A percentile compares a stretch with the other conserved stretches of the same genome.
These are phyloP conservation scores for Tribolium madens DNA, from an alignment of 1,140 invertebrate genomes.

Conservation along the genomic window DNA sequence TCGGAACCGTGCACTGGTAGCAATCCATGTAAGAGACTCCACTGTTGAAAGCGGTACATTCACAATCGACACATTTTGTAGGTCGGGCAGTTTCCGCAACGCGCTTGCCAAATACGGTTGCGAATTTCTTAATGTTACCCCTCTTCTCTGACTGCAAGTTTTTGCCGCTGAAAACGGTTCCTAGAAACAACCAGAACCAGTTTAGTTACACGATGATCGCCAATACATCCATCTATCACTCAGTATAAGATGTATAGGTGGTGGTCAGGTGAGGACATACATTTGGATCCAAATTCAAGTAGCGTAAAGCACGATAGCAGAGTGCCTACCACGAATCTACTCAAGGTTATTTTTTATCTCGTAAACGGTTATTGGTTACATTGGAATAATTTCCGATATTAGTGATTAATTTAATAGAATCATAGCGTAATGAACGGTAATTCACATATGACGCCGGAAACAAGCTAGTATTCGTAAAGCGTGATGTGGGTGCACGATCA, in stretches of 20 bases:
- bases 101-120: slow-evolving; percentile 77
- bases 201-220: slow-evolving; percentile 11
- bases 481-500: slow-evolving; percentile 42
- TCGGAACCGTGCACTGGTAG: slow-evolving; percentile 71
- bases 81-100: slow-evolving; percentile 75
- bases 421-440: slow-evolving; percentile 43
- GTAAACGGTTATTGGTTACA: slow-evolving; percentile 20
- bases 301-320: background rate
- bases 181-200: slow-evolving; percentile 48
- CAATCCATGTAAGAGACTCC: slow-evolving; percentile 76
- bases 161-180: slow-evolving; percentile 72
- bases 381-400: slow-evolving; percentile 36
- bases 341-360: slow-evolving; percentile 4
- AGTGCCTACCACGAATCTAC: background rate
- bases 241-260: slow-evolving; percentile 40
- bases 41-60: slow-evolving; percentile 76
- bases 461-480: slow-evolving; percentile 43
- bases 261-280: slow-evolving; percentile 45
- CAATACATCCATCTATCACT: slow-evolving; percentile 43
- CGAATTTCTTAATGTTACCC: slow-evolving; percentile 75
- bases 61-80: slow-evolving; percentile 77
- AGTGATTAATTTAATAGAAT: slow-evolving; percentile 45
- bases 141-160: slow-evolving; percentile 71
- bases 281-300: slow-evolving; percentile 33
- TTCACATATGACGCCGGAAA: slow-evolving; percentile 43